These are phyloP conservation scores for Lycophotia porphyrea DNA, from an alignment of 2,888 invertebrate genomes.

Conservation along the genomic window DNA sequence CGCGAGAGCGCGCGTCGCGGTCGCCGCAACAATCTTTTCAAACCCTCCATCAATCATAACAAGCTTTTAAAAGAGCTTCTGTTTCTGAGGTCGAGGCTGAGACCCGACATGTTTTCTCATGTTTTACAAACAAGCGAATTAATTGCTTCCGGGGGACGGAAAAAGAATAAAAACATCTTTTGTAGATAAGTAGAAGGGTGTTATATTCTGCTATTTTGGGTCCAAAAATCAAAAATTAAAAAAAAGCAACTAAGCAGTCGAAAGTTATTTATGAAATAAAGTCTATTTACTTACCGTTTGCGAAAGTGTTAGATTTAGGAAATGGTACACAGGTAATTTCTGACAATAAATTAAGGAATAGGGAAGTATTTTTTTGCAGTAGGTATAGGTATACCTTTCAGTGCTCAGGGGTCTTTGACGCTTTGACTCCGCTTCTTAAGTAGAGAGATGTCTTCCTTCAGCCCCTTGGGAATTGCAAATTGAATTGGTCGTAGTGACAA, in stretches of 20 bases:
- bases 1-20: constrained; percentile 28
- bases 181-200: not conserved
- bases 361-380: not conserved
- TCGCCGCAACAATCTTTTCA: constrained; percentile 63
- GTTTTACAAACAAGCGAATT: constrained; percentile 64
- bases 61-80: constrained; percentile 68
- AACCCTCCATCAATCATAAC: constrained; percentile 74
- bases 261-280: not conserved
- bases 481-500: not conserved
- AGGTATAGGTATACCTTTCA: not conserved
- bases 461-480: not conserved
- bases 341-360: not conserved
- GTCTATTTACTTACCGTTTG: not conserved
- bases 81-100: constrained; percentile 50
- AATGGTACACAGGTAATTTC: not conserved
- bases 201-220: not conserved
- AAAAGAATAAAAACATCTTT: not conserved
- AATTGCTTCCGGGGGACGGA: constrained; percentile 38
- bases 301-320: not conserved
- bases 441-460: not conserved
- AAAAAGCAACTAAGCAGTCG: not conserved
- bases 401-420: not conserved
- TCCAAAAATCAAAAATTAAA: not conserved
- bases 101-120: constrained; percentile 58
- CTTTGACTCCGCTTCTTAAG: not conserved